Evolutionary conservation across 2,113 vertebrate species (phyloP), one percentile per base, ranked within the genome.

Genomic region (Apteryx owenii): DNA sequence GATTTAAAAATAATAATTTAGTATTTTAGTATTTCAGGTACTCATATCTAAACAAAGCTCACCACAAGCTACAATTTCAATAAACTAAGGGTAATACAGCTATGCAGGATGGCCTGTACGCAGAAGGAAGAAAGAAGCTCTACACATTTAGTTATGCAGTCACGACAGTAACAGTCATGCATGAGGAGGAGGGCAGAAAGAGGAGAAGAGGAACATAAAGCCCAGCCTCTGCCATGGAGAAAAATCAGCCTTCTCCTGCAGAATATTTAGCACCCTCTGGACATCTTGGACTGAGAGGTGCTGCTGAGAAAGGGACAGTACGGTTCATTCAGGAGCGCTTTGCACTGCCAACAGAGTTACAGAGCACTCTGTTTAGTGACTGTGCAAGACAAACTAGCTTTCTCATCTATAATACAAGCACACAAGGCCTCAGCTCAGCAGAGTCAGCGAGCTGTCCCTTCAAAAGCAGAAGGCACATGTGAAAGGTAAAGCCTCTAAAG

Each of bases 381-480:
- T 73, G 14, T 20, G 50, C 60, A 48, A 72, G 17, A 33, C 14
- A 9, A 84, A 42, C 4, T 20, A 26, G 10, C 36, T 88, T 44
- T 54, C 62, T 38, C 42, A 80, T n/a, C 9, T 42, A 12, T 8
- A 19, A 6, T 12, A 21, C 36, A 9, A 64, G 51, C 14, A 40
- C 2, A 1, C 1, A 0, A 42, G 42, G 38, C 7, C 42, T 51
- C 51, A 68, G 86, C 36, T 68, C 4, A 2, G 40, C 11, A 2
- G 1, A 29, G 61, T 23, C 1, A 1, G 29, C 9, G 18, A 93
- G 53, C 44, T 75, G 77, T 4, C 20, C 60, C 46, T 83, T 54
- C 22, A 54, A 0, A 0, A 76, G 48, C 33, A 78, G 60, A 42
- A n/a, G 15, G 33, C 58, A 22, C 0, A 0, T 0, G 0, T 4